These are phyloP conservation scores for Capitella teleta DNA, from an alignment of 1,140 invertebrate genomes.

Conservation along the genomic window DNA sequence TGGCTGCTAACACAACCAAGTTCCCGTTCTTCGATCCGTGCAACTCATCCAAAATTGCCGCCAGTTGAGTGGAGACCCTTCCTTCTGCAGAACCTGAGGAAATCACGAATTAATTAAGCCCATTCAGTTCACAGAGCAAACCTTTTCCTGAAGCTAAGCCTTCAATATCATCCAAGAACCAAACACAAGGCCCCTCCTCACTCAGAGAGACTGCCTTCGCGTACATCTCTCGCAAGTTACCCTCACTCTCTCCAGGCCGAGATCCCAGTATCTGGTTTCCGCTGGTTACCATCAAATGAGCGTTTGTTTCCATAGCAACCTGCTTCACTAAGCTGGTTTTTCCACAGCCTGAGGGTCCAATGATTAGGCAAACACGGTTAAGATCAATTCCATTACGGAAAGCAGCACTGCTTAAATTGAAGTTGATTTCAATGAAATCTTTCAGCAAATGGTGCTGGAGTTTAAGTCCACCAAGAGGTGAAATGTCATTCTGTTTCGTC, in stretches of 20 bases:
- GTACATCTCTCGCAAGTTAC: constrained; percentile 23
- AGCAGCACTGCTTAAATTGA: constrained; percentile 8
- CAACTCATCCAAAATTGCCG: not conserved
- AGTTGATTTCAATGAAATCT: constrained; percentile 20
- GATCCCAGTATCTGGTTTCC: constrained; percentile 27
- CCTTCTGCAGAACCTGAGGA: constrained; percentile 10
- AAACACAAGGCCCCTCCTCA: constrained; percentile 25
- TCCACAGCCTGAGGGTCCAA: constrained; percentile 33
- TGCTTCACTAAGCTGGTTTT: constrained; percentile 29
- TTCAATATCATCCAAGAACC: constrained; percentile 38
- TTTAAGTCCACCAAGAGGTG: constrained; percentile 20
- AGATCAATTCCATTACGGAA: constrained; percentile 8
- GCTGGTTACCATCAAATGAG: constrained; percentile 23
- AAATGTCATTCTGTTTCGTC: no score
- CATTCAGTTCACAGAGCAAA: no score
- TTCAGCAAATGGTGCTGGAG: constrained; percentile 15
- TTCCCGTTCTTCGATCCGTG: not conserved
- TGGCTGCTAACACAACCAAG: constrained; percentile 32
- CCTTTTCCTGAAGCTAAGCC: constrained; percentile 19
- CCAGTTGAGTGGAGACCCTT: constrained; percentile 7
- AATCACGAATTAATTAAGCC: no score
- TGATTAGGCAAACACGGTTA: constrained; percentile 22
- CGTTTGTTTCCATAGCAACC: constrained; percentile 18
- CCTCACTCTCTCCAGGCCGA: constrained; percentile 28
- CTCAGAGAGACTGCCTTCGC: constrained; percentile 18